These are phyloP conservation scores for Hydrotaea diabolus DNA, from an alignment of 2,888 invertebrate species.

Conservation along the genomic window DNA sequence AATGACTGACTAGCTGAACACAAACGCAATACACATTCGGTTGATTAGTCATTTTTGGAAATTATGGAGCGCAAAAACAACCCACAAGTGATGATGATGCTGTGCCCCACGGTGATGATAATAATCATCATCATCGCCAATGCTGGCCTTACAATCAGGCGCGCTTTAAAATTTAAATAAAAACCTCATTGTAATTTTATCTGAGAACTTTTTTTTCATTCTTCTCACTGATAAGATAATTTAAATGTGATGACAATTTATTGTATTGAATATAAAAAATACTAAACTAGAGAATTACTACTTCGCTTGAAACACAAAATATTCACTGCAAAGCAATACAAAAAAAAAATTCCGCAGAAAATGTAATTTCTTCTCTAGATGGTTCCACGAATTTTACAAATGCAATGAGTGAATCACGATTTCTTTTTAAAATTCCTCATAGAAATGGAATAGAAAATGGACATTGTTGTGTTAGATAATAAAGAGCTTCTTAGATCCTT, in stretches of 20 bases:
- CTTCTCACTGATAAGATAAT: no score
- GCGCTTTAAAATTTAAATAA: neutral
- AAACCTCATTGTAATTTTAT: neutral
- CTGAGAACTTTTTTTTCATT: neutral
- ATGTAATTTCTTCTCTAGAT: no score
- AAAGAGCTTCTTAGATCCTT: no score
- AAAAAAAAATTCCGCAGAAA: no score
- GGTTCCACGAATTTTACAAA: no score
- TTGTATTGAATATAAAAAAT: neutral
- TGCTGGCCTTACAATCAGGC: neutral
- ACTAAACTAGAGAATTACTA: no score
- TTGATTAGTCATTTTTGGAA: conserved; percentile 47
- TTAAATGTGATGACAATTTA: neutral
- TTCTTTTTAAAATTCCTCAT: no score
- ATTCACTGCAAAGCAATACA: no score
- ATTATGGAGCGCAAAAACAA: conserved; percentile 10
- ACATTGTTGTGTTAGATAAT: no score
- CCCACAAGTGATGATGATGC: conserved; percentile 24
- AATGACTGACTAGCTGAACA: neutral
- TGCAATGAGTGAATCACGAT: no score
- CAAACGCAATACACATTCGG: neutral
- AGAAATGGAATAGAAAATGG: no score
- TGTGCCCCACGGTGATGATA: neutral
- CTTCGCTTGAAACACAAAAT: no score
- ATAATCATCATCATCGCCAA: neutral